A percentile compares a stretch with the other conserved stretches of the same genome.
phyloP scores from a whole-genome alignment of 1,140 invertebrate species.

The Drosophila murphyi region DNA sequence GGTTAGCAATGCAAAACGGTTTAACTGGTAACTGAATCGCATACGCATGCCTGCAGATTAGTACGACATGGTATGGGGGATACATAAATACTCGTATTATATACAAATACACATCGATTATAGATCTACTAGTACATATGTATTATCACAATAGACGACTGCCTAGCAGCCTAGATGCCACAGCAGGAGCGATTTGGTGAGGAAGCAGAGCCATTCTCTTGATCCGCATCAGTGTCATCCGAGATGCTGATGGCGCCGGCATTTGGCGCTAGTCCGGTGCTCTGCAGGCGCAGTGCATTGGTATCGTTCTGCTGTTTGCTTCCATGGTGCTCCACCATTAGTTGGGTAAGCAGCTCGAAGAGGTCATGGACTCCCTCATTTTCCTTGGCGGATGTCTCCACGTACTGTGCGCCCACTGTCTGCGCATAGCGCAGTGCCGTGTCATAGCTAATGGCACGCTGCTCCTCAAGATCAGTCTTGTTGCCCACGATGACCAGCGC shows the following conservation, averaged over 20 bases:
- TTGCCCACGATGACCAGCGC: constrained; percentile 98
- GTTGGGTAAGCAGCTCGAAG: constrained; percentile 93
- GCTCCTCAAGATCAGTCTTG: constrained; percentile 98
- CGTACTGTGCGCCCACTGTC: constrained; percentile 97
- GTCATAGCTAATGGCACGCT: constrained; percentile 92
- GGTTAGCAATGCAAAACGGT: background rate
- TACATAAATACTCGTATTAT: constrained; percentile 51
- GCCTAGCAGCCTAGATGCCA: constrained; percentile 65
- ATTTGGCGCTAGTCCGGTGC: constrained; percentile 16
- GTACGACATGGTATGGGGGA: background rate
- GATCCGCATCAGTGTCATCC: constrained; percentile 84
- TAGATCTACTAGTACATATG: constrained; percentile 62
- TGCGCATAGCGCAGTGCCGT: constrained; percentile 95
- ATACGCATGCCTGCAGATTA: constrained; percentile 1
- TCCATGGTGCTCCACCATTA: constrained; percentile 63
- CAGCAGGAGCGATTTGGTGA: constrained; percentile 79
- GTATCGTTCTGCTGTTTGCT: constrained; percentile 55
- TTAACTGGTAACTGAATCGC: constrained; percentile 23
- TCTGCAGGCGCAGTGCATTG: constrained; percentile 79
- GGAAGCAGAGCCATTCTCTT: constrained; percentile 60
- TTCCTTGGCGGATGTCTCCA: constrained; percentile 97
- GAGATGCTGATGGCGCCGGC: constrained; percentile 33
- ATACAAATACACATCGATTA: constrained; percentile 56
- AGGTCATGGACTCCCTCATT: constrained; percentile 97
- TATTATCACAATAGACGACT: constrained; percentile 73